A percentile compares a stretch with the other conserved stretches of the same genome.
These are phyloP conservation scores for Pachyrhynchus sulphureomaculatus DNA, from an alignment of 1,140 invertebrate genomes.

Conservation along the genomic window DNA sequence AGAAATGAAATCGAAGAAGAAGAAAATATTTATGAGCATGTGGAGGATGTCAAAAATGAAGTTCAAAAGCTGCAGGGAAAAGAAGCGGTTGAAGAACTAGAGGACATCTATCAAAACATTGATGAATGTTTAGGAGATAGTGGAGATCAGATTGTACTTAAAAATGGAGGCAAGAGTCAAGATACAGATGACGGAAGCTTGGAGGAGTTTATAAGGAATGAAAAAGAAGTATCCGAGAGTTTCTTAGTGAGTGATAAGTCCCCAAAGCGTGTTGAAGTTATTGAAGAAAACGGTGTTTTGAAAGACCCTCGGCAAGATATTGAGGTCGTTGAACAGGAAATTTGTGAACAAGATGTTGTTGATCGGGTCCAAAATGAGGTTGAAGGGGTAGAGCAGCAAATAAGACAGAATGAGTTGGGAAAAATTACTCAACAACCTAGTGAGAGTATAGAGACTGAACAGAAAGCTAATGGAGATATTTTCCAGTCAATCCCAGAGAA, in stretches of 20 bases:
- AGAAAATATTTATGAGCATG: constrained; percentile 20
- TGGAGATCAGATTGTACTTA: not conserved
- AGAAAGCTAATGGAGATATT: not conserved
- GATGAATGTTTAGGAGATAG: constrained; percentile 16
- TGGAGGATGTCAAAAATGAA: constrained; percentile 9
- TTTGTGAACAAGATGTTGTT: not conserved
- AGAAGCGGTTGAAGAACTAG: constrained; percentile 16
- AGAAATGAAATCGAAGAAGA: constrained; percentile 13
- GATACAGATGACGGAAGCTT: constrained; percentile 23
- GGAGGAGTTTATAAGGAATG: constrained; percentile 27
- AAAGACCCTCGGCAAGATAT: not conserved
- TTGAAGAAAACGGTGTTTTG: not conserved
- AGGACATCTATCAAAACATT: constrained; percentile 38
- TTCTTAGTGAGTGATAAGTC: not conserved
- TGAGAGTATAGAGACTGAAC: not conserved
- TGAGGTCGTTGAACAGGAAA: not conserved
- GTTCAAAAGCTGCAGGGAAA: not conserved
- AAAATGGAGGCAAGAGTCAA: not conserved
- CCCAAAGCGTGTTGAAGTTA: not conserved
- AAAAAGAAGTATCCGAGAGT: constrained; percentile 15
- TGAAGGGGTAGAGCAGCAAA: not conserved
- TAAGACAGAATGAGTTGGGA: too few relatives aligned
- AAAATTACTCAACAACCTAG: not conserved
- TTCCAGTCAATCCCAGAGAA: too few relatives aligned
- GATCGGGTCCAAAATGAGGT: not conserved